phyloP scores from a whole-genome alignment of 2,797 vertebrate genomes.

The Onychomys leucogaster region DNA sequence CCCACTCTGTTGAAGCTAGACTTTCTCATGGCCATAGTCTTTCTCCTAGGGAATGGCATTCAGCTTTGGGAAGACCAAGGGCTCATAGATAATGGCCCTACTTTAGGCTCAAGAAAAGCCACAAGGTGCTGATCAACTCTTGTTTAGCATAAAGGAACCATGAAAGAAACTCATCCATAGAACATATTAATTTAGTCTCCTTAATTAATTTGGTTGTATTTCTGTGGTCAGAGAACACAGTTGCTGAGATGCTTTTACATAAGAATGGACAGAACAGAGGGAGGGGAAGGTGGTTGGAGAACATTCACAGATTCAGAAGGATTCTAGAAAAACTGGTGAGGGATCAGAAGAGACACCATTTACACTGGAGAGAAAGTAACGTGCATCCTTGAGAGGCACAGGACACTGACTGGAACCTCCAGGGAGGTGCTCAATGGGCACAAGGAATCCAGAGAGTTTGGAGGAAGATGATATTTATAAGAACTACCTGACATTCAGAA shows the following conservation, averaged over 20 bases:
- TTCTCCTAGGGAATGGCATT: neutral
- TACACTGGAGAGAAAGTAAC: neutral
- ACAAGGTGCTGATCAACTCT: neutral
- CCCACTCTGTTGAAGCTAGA: neutral
- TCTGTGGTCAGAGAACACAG: neutral
- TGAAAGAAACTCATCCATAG: slow-evolving; percentile 13
- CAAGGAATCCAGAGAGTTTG: neutral
- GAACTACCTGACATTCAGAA: slow-evolving; percentile 10
- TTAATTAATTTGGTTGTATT: neutral
- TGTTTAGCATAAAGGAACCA: neutral
- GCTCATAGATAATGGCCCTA: neutral
- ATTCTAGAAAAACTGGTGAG: neutral
- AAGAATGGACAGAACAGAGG: slow-evolving; percentile 3
- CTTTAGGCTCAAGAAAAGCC: neutral
- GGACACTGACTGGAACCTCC: too few relatives aligned
- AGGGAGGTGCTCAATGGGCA: neutral
- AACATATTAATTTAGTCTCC: neutral
- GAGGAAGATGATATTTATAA: neutral
- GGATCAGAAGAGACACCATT: neutral
- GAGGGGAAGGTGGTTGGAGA: neutral
- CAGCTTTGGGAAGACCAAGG: neutral
- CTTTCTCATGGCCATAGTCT: neutral
- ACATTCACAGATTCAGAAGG: slow-evolving; percentile 43
- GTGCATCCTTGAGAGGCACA: neutral
- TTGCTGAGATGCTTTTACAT: neutral